Evolutionary conservation across 1,140 invertebrate genomes (phyloP).

Genomic region (Gonioctena quinquepunctata): DNA sequence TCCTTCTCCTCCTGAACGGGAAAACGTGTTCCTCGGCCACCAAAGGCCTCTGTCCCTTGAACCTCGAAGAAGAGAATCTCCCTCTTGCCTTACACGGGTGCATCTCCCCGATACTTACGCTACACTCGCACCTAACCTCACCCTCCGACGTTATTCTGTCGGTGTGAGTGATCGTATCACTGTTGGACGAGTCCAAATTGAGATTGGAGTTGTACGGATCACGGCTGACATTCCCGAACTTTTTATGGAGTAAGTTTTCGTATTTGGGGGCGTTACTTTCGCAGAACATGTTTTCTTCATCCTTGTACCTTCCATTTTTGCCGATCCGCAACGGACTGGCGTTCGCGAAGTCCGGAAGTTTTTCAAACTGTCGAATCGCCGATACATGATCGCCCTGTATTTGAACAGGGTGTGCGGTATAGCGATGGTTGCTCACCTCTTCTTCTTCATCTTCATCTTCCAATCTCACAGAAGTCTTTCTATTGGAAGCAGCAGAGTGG

Average conservation of each 20-base stretch:
- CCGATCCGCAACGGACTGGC: background rate
- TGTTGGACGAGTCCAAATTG: conserved; percentile 22
- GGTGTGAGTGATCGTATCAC: conserved; percentile 24
- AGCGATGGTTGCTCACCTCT: background rate
- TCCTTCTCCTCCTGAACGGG: conserved; percentile 20
- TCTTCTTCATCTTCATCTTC: background rate
- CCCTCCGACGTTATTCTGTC: conserved; percentile 42
- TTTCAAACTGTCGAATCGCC: background rate
- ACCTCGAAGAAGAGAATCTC: background rate
- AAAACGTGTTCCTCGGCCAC: background rate
- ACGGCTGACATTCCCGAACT: background rate
- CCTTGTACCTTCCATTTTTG: conserved; percentile 27
- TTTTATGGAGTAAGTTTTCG: background rate
- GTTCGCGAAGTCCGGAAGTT: background rate
- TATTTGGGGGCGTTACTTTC: conserved; percentile 5
- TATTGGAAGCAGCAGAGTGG: background rate
- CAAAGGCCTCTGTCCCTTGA: conserved; percentile 14
- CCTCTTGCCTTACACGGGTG: conserved; percentile 14
- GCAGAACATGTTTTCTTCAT: conserved; percentile 30
- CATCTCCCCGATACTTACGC: conserved; percentile 45
- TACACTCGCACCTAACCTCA: conserved; percentile 42
- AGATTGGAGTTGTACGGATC: background rate
- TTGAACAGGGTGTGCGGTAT: background rate
- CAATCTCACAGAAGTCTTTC: background rate
- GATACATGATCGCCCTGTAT: background rate